A percentile compares a stretch with the other conserved stretches of the same genome.
Evolutionary conservation across 2,888 invertebrate genomes (phyloP).

Genomic region (Cephus pygmeus): DNA sequence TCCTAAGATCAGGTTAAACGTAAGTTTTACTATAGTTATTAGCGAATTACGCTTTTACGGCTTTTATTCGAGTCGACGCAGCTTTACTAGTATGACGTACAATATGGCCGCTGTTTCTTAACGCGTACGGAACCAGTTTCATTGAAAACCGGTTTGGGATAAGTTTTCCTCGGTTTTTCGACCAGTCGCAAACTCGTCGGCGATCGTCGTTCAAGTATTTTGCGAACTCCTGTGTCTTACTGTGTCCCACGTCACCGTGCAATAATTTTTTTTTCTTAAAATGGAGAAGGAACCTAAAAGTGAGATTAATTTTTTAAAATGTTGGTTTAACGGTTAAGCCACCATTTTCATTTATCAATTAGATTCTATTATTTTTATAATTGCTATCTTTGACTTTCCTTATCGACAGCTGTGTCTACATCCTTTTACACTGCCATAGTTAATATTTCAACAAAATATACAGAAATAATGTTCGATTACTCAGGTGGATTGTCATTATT

Average conservation of each 20-base stretch:
- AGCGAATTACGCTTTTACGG: too few species aligned
- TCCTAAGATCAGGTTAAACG: too few species aligned
- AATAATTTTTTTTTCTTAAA: not conserved
- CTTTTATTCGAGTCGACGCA: too few species aligned
- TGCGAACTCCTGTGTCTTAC: too few species aligned
- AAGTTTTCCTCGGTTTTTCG: constrained; percentile 51
- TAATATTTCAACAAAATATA: not conserved
- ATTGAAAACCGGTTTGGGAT: constrained; percentile 54
- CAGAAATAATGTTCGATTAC: not conserved
- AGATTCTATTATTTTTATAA: not conserved
- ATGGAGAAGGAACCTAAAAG: not conserved
- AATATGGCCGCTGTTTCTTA: constrained; percentile 43
- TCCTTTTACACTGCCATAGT: not conserved
- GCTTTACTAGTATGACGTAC: constrained; percentile 6
- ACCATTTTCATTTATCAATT: not conserved
- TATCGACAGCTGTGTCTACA: not conserved
- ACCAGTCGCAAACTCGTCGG: constrained; percentile 19
- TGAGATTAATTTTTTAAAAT: not conserved
- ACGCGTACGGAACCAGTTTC: constrained; percentile 52
- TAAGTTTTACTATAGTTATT: too few species aligned
- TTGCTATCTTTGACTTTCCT: not conserved
- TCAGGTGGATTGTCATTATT: not conserved
- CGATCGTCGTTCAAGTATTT: constrained; percentile 1
- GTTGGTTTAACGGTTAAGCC: not conserved
- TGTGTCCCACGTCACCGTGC: too few species aligned